Base-by-base conservation (phyloP, 2,888 invertebrate genomes). In the Labia minor region DNA sequence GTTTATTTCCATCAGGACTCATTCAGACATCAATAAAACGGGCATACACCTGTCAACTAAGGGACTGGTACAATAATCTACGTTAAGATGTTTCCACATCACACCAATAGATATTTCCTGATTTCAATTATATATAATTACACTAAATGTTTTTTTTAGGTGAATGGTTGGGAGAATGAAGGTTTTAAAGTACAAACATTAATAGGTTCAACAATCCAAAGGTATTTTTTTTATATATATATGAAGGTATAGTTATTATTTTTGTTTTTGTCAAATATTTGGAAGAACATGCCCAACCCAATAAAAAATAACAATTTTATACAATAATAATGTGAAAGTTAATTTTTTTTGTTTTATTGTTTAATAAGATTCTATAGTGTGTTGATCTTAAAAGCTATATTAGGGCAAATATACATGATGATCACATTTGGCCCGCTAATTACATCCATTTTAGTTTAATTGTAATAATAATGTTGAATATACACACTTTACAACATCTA, bases 261-360 rank as follows among this genome's bases (percentile, higher is more conserved):
- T 33, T 33, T 33, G 6, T 33, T 33, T 33, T 49, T 49, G 3
- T 26, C 26, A 26, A 26, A 26, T 8, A 26, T 49, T 49, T 49
- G 49, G 49, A 49, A 49, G 49, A 49, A 49, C 49, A 49, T 49
- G 49, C 49, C 49, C 49, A 49, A 49, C 49, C 49, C 49, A 49
- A 49, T 49, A 49, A n/a, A 49, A 49, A 49, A 49, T 49, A 49
- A 49, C 49, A 49, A 10, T 49, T 49, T 49, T 49, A 49, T 49
- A 49, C 49, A 49, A 49, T 49, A 49, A 49, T 33, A 33, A 14
- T 49, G 49, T 49, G 49, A 49, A 49, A 49, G 49, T 49, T 49
- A 16, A 49, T 49, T 49, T 14, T n/a, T 33, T 33, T n/a, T 8
- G 11, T 33, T n/a, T 49, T 49, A 49, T 49, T 49, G 49, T 49